Base-by-base conservation (phyloP, 1,140 invertebrate genomes). In the Eueides isabella region DNA sequence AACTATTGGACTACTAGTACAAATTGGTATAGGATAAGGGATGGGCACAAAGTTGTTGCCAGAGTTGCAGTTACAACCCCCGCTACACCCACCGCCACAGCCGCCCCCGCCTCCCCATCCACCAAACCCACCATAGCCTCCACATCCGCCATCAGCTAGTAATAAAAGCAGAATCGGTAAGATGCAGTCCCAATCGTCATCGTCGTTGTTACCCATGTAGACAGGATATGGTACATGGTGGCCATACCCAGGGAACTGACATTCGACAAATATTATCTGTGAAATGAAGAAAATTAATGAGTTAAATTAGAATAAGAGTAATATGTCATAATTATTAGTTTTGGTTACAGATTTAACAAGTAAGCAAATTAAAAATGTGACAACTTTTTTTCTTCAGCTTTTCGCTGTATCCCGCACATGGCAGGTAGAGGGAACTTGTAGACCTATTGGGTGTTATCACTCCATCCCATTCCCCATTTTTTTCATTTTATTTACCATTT, bases 21-120 rank as follows among this genome's bases (percentile, higher is more conserved):
- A 79, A 30, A 83, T 76, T 0, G 86, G 80, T 61, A 88, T 84
- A 0, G 87, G 85, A 67, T 83, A 89, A 1, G 87, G 85, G 65
- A 87, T 82, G 0, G 85, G 82, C 61, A 87, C 82, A 9, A 33
- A 71, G 29, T 80, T 80, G 26, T 74, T 72, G 12, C 78, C 55
- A 48, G 67, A 70, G 30, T 80, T 75, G 5, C 78, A 71, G 16
- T 76, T 71, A 7, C 78, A 66, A 26, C 74, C 72, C 31, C 81
- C 65, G 48, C 4, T 55, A 12, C 78, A 77, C 12, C 78, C 71
- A 19, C 76, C 35, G 26, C 74, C 72, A 29, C 81, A 62, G 14
- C 78, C 76, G 14, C 78, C 71, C 12, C 68, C 48, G 2, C 55
- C 19, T n/a, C 68, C 30, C 19, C 63, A 41, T 5, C 63, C 63